Evolutionary conservation across 2,797 vertebrate species (phyloP).

Genomic region (Eulemur albifrons): DNA sequence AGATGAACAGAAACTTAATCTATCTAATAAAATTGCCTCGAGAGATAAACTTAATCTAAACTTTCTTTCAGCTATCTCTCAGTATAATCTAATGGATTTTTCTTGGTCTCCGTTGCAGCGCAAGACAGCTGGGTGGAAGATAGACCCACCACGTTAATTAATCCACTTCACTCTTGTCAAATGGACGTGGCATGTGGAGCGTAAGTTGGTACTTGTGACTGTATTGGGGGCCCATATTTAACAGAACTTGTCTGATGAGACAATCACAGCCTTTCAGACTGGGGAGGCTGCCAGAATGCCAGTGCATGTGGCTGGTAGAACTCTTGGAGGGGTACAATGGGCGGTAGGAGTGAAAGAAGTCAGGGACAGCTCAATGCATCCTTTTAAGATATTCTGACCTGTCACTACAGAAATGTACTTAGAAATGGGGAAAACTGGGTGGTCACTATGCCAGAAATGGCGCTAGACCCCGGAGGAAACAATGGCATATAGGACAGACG

Average conservation of each 20-base stretch:
- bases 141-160: constrained; percentile 68
- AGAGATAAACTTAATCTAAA: constrained; percentile 84
- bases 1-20: constrained; percentile 83
- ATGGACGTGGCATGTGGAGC: background rate
- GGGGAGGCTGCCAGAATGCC: background rate
- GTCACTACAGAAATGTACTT: background rate
- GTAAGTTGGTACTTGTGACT: constrained; percentile 25
- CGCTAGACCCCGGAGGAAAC: background rate
- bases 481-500: background rate
- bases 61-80: constrained; percentile 76
- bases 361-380: background rate
- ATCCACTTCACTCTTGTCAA: constrained; percentile 66
- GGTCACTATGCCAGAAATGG: background rate
- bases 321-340: background rate
- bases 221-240: background rate
- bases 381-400: background rate
- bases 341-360: background rate
- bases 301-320: background rate
- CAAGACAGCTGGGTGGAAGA: constrained; percentile 58
- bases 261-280: background rate
- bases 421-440: background rate
- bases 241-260: constrained; percentile 13
- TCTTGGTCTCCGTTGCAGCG: constrained; percentile 63
- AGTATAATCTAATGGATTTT: constrained; percentile 73
- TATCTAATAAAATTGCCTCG: constrained; percentile 83